phyloP scores from a whole-genome alignment of 1,140 invertebrate genomes.

The Lethocerus indicus region DNA sequence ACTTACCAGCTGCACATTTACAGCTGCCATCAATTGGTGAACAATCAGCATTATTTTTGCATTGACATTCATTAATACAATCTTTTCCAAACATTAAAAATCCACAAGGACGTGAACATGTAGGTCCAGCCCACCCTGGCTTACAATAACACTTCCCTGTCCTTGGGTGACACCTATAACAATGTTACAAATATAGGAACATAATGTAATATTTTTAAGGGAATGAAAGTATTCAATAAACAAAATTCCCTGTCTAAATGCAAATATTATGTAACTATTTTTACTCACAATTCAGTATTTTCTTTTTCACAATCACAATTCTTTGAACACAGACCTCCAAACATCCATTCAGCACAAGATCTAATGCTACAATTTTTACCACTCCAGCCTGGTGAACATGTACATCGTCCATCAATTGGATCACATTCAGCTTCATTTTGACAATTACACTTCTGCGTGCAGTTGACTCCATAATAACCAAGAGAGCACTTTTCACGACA shows the following conservation, averaged over 20 bases:
- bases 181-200: neutral
- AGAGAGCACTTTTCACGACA: slow-evolving; percentile 59
- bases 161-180: slow-evolving; percentile 62
- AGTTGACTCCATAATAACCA: slow-evolving; percentile 61
- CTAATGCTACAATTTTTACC: slow-evolving; percentile 50
- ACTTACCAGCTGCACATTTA: slow-evolving; percentile 52
- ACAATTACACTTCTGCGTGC: slow-evolving; percentile 54
- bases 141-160: slow-evolving; percentile 77
- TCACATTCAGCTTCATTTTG: slow-evolving; percentile 57
- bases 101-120: slow-evolving; percentile 62
- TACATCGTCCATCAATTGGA: slow-evolving; percentile 46
- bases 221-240: neutral
- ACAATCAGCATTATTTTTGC: slow-evolving; percentile 78
- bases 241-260: neutral
- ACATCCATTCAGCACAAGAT: slow-evolving; percentile 43
- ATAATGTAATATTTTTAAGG: neutral
- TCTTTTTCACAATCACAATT: slow-evolving; percentile 54
- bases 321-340: slow-evolving; percentile 50
- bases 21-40: slow-evolving; percentile 70
- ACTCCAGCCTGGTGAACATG: slow-evolving; percentile 48
- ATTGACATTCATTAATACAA: slow-evolving; percentile 60
- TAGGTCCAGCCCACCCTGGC: slow-evolving; percentile 70
- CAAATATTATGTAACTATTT: slow-evolving; percentile 3
- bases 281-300: slow-evolving; percentile 49
- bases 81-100: slow-evolving; percentile 64